A percentile compares a stretch with the other conserved stretches of the same genome.
phyloP scores from a whole-genome alignment of 23 tunicate genomes.

The Halocynthia roretzi region DNA sequence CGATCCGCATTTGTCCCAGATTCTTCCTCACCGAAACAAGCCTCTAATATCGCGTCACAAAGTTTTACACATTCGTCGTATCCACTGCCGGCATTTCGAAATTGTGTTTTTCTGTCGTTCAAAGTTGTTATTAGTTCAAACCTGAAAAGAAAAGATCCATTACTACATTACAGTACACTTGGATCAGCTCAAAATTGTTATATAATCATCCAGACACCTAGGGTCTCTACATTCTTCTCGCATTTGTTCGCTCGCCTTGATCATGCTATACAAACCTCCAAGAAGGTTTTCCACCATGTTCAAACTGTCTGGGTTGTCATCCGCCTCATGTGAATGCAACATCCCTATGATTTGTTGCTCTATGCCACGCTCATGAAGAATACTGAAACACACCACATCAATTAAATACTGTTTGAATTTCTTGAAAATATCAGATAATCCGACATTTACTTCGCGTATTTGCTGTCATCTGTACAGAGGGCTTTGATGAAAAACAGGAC shows the following conservation, averaged over 20 bases:
- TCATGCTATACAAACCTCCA: background rate
- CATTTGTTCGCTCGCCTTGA: background rate
- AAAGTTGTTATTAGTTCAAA: background rate
- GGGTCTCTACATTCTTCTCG: conserved; percentile 3
- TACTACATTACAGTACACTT: too few species aligned
- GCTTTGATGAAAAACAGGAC: conserved; percentile 24
- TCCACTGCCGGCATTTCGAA: background rate
- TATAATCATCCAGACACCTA: background rate
- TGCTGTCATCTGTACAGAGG: conserved; percentile 31
- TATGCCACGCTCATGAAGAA: conserved; percentile 14
- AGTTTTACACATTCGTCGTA: conserved; percentile 1
- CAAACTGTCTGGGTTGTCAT: conserved; percentile 1
- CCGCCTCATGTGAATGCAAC: background rate
- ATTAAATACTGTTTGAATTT: background rate
- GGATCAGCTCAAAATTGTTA: background rate
- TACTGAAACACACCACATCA: background rate
- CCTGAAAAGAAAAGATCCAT: background rate
- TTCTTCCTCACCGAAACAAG: conserved; percentile 3
- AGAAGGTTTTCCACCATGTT: conserved; percentile 7
- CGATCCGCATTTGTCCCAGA: background rate
- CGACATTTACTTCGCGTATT: conserved; percentile 9
- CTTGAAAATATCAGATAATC: background rate
- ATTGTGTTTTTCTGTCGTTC: background rate
- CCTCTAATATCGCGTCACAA: conserved; percentile 1
- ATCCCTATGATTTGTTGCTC: conserved; percentile 15